Evolutionary conservation across 1,140 invertebrate genomes (phyloP).

Genomic region (Leptinotarsa texana): DNA sequence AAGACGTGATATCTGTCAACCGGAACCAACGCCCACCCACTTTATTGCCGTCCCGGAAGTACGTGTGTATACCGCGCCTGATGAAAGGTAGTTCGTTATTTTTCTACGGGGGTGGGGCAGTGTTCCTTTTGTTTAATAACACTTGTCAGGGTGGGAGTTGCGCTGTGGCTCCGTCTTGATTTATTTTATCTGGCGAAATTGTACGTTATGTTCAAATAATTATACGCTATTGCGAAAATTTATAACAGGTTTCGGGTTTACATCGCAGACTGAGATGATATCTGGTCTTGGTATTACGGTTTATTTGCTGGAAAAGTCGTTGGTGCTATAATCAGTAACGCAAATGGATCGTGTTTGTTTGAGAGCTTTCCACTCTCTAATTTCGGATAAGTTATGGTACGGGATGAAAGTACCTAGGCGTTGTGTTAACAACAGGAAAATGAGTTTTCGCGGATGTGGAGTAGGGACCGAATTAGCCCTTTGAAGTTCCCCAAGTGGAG

Average conservation of each 20-base stretch:
- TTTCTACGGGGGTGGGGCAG: slow-evolving; percentile 30
- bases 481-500: too few species aligned
- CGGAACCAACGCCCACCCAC: slow-evolving; percentile 42
- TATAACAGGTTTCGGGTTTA: slow-evolving; percentile 28
- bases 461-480: too few species aligned
- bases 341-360: slow-evolving; percentile 3
- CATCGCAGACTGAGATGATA: neutral
- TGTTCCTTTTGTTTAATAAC: slow-evolving; percentile 36
- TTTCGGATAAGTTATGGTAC: neutral
- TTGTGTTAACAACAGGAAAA: too few species aligned
- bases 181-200: slow-evolving; percentile 33
- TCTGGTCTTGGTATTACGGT: slow-evolving; percentile 5
- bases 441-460: too few species aligned
- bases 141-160: slow-evolving; percentile 30
- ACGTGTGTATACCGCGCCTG: slow-evolving; percentile 33
- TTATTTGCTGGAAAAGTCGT: neutral
- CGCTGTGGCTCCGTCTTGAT: slow-evolving; percentile 24
- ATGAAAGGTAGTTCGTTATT: slow-evolving; percentile 46
- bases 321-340: neutral
- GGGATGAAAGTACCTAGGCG: too few species aligned
- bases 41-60: slow-evolving; percentile 44
- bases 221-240: slow-evolving; percentile 38
- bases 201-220: slow-evolving; percentile 32
- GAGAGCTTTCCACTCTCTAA: neutral
- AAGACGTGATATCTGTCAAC: slow-evolving; percentile 43